Percentiles rank a stretch among this genome's conserved stretches.
These are phyloP conservation scores for Sinella curviseta DNA, from an alignment of 1,140 invertebrate species.

Conservation along the genomic window DNA sequence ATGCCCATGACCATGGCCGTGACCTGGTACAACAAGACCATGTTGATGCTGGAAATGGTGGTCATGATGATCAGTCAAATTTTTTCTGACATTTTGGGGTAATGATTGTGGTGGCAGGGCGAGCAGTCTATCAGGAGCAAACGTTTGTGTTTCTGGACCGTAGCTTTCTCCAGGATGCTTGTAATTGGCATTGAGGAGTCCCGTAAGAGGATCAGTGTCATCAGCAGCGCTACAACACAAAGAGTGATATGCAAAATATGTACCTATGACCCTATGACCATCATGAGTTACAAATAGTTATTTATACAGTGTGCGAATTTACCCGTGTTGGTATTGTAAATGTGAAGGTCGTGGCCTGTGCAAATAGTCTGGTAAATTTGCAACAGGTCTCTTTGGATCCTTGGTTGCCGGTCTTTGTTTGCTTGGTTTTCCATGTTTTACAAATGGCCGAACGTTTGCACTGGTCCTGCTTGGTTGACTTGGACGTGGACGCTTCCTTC, in stretches of 20 bases:
- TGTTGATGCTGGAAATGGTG: constrained; percentile 37
- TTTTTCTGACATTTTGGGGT: constrained; percentile 25
- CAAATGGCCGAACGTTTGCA: neutral
- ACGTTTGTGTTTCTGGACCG: constrained; percentile 21
- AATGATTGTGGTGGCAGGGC: constrained; percentile 19
- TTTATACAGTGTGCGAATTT: too few species aligned
- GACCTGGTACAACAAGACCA: constrained; percentile 17
- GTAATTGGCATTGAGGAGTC: constrained; percentile 36
- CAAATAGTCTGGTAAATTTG: constrained; percentile 44
- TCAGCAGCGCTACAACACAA: constrained; percentile 38
- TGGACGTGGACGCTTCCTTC: neutral
- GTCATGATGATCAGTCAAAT: constrained; percentile 40
- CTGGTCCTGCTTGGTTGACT: neutral
- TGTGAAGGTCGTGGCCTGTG: constrained; percentile 47
- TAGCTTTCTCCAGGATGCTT: constrained; percentile 29
- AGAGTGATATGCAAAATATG: too few species aligned
- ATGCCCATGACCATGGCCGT: neutral
- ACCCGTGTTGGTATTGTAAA: constrained; percentile 47
- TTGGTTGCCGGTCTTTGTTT: neutral
- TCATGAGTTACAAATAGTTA: too few species aligned
- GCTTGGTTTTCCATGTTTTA: constrained; percentile 3
- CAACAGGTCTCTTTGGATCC: constrained; percentile 36
- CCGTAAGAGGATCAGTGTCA: constrained; percentile 41
- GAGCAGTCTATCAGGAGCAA: constrained; percentile 28
- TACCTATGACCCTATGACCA: too few species aligned